These are phyloP conservation scores for Leucophenga montana DNA, from an alignment of 2,888 invertebrate species.

Conservation along the genomic window DNA sequence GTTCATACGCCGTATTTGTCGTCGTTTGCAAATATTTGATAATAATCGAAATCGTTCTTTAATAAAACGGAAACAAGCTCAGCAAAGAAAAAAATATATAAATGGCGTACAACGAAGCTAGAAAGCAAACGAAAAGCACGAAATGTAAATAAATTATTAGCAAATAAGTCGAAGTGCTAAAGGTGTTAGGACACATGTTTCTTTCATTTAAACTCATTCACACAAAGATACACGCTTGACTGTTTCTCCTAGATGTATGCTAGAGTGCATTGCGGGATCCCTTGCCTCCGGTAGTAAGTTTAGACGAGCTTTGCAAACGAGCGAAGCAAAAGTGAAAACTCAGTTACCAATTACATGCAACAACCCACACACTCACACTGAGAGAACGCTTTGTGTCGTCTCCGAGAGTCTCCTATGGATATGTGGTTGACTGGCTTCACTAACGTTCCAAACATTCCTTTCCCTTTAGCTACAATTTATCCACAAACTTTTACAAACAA, in stretches of 20 bases:
- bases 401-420: neutral
- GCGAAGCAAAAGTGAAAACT: conserved; percentile 14
- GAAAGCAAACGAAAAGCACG: conserved; percentile 47
- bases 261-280: too few species aligned
- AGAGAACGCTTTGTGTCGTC: neutral
- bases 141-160: conserved; percentile 65
- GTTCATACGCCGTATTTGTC: neutral
- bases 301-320: too few species aligned
- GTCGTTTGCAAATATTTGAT: conserved; percentile 21
- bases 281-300: too few species aligned
- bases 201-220: neutral
- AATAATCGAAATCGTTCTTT: conserved; percentile 22
- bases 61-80: conserved; percentile 14
- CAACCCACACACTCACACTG: conserved; percentile 13
- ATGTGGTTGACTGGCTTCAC: conserved; percentile 4
- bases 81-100: neutral
- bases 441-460: conserved; percentile 14
- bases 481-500: conserved; percentile 18
- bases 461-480: neutral
- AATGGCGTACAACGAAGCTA: neutral
- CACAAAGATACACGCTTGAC: neutral
- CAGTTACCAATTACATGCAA: conserved; percentile 19
- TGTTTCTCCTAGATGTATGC: too few species aligned
- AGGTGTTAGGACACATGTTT: conserved; percentile 45
- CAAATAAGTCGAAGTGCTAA: conserved; percentile 33